Percentiles rank a stretch among this genome's conserved stretches.
These are phyloP conservation scores for Hydriomena furcata DNA, from an alignment of 2,888 invertebrate species.

Conservation along the genomic window DNA sequence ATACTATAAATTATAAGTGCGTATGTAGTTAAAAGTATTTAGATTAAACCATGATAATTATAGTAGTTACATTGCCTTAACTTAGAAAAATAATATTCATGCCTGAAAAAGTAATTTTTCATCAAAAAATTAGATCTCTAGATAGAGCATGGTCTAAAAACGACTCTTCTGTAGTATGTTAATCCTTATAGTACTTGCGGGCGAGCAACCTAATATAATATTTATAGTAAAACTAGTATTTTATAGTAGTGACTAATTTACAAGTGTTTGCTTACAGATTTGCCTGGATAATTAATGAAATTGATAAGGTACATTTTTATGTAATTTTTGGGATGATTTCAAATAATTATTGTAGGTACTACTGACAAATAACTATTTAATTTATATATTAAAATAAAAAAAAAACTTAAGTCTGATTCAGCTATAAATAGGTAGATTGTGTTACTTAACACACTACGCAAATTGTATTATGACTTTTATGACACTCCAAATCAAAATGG, in stretches of 20 bases:
- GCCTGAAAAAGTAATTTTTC: constrained; percentile 12
- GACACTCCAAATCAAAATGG: too few relatives aligned
- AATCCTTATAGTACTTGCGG: constrained; percentile 53
- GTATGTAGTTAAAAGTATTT: constrained; percentile 5
- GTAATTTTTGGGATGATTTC: constrained; percentile 9
- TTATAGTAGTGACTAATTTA: constrained; percentile 28
- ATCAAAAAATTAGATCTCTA: constrained; percentile 27
- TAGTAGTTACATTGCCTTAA: constrained; percentile 17
- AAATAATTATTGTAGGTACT: neutral
- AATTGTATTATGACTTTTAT: too few relatives aligned
- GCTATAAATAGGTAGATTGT: too few relatives aligned
- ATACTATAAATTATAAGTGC: neutral
- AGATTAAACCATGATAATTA: constrained; percentile 2
- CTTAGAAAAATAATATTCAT: constrained; percentile 2
- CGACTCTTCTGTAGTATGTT: constrained; percentile 39
- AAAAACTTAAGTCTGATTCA: too few relatives aligned
- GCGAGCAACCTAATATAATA: constrained; percentile 59
- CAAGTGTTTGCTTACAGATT: constrained; percentile 36
- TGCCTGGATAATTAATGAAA: constrained; percentile 26
- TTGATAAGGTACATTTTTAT: constrained; percentile 31
- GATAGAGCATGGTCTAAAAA: constrained; percentile 62
- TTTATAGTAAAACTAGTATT: constrained; percentile 27
- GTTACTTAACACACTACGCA: too few relatives aligned
- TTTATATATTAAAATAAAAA: neutral
- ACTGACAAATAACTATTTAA: neutral